These are phyloP conservation scores for Drosophila macrospina DNA, from an alignment of 2,888 invertebrate genomes.

Conservation along the genomic window DNA sequence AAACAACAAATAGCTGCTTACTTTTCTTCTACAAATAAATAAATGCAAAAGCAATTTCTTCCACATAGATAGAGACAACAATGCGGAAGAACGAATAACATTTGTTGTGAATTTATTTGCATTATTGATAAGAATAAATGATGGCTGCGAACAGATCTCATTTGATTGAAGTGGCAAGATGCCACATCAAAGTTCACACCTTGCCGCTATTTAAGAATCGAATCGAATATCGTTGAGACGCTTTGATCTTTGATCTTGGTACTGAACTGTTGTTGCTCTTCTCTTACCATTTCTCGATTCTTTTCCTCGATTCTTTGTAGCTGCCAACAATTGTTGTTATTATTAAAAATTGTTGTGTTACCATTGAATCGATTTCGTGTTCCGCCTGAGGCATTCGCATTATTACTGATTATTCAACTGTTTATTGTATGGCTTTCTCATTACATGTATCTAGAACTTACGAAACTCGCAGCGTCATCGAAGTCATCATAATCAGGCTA, in stretches of 20 bases:
- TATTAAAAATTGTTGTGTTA: constrained; percentile 30
- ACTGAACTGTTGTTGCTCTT: constrained; percentile 37
- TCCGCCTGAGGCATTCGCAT: constrained; percentile 65
- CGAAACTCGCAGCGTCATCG: constrained; percentile 75
- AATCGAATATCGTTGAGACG: constrained; percentile 18
- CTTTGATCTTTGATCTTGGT: constrained; percentile 64
- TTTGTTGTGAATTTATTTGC: constrained; percentile 24
- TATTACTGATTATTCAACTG: constrained; percentile 77
- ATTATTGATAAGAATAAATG: constrained; percentile 8
- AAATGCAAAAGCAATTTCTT: too few relatives aligned
- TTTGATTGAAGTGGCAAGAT: constrained; percentile 52
- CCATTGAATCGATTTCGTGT: constrained; percentile 61
- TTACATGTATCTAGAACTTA: constrained; percentile 52
- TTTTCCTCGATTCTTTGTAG: constrained; percentile 2
- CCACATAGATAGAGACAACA: background rate
- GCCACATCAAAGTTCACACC: constrained; percentile 72
- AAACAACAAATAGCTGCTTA: too few relatives aligned
- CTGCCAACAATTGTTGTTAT: constrained; percentile 27
- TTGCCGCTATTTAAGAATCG: constrained; percentile 35
- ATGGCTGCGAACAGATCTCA: constrained; percentile 11
- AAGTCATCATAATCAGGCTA: constrained; percentile 72
- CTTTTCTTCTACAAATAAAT: too few relatives aligned
- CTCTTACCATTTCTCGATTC: background rate
- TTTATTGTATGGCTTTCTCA: constrained; percentile 81
- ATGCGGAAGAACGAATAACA: constrained; percentile 8